Base-by-base conservation (phyloP, 1,140 invertebrate genomes). In the Cyclargus thomasi region DNA sequence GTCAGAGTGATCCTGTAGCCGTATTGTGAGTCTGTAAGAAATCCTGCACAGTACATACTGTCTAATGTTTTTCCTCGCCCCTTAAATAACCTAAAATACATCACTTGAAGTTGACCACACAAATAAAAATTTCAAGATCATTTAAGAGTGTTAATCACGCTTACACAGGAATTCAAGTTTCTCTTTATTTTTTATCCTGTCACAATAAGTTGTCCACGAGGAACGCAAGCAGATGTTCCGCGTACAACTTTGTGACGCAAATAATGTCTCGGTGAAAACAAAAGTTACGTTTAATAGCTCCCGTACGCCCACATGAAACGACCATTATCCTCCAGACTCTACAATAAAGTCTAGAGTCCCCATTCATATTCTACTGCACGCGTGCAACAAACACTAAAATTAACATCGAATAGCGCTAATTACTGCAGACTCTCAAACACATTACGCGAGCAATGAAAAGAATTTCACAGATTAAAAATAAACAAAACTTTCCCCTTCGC, bases 401-500 rank as follows among this genome's bases (percentile, higher is more conserved):
- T 29, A 47, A 2, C 39, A n/a, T n/a, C 3, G 39, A 47, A 47
- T 47, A 47, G 39, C 53, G 55, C 18, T 59, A 59, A 59, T 59
- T 18, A 59, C 55, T 59, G 29, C 18, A 11, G 18, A 18, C 8
- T 18, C 55, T 59, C 53, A 20, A 63, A 62, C 55, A 59, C 63
- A 39, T 62, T 59, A 64, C 17, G 16, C 21, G 53, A 20, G 62
- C 62, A 68, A 62, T 64, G 47, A 71, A 65, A 63, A 23, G 57
- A 62, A 64, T 36, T 36, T 6, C 62, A 71, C 53, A 66, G 64
- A 69, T 64, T 59, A 70, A 70, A 74, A 72, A 74, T 69, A 76
- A 74, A 74, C 70, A 72, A 70, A 74, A 79, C 77, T 79, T 75
- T 77, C 74, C 65, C 75, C 73, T 75, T 79, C 73, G 72, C 69